Evolutionary conservation across 2,888 invertebrate genomes (phyloP).

Genomic region (Ceramica pisi): DNA sequence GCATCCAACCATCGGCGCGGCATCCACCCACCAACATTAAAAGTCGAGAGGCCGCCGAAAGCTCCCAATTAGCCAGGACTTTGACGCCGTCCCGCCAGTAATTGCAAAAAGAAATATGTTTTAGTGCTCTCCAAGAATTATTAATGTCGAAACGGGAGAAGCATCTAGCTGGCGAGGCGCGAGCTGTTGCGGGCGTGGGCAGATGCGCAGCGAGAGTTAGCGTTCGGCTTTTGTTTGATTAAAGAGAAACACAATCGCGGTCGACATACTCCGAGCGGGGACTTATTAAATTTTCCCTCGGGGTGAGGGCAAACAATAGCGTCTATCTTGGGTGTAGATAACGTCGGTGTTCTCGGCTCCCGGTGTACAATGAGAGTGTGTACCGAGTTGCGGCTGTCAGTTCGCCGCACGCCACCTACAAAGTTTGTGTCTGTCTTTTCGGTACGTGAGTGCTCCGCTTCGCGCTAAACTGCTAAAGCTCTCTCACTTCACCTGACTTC

Average conservation of each 20-base stretch:
- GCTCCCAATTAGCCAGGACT: constrained; percentile 88
- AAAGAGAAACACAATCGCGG: constrained; percentile 83
- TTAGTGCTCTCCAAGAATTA: constrained; percentile 81
- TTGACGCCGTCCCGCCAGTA: constrained; percentile 81
- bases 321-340: constrained; percentile 86
- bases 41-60: constrained; percentile 86
- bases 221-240: constrained; percentile 81
- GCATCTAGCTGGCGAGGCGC: constrained; percentile 54
- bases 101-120: constrained; percentile 88
- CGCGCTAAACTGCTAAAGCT: constrained; percentile 68
- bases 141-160: constrained; percentile 75
- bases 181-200: constrained; percentile 53
- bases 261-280: constrained; percentile 78
- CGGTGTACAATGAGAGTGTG: constrained; percentile 77
- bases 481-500: constrained; percentile 60
- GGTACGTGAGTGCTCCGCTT: constrained; percentile 67
- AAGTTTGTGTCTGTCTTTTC: constrained; percentile 79
- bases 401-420: constrained; percentile 78
- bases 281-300: constrained; percentile 86
- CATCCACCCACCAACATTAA: constrained; percentile 77
- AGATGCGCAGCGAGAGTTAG: constrained; percentile 69
- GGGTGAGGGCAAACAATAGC: constrained; percentile 84
- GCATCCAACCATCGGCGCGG: constrained; percentile 66
- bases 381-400: constrained; percentile 77
- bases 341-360: constrained; percentile 80